Conservation (phyloP, 2,888 invertebrate genomes). For the Meteorus colon region DNA sequence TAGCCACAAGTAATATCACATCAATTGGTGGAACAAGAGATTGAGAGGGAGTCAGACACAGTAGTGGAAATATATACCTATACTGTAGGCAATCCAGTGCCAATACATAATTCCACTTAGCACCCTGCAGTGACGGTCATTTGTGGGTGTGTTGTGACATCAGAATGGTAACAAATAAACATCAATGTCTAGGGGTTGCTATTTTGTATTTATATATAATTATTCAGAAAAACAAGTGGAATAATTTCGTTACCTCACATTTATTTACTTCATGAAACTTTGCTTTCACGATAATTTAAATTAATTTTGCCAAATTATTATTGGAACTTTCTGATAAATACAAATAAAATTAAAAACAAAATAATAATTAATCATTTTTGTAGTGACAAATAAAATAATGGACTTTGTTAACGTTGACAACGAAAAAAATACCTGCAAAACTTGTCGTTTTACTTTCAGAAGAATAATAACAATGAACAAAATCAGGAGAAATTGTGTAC, state of each 20-base stretch:
- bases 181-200: conserved; percentile 30
- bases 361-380: too few relatives aligned
- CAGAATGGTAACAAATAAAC: conserved; percentile 66
- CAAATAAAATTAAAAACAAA: too few relatives aligned
- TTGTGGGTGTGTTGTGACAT: conserved; percentile 65
- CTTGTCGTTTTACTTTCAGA: neutral
- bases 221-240: neutral
- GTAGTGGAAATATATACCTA: neutral
- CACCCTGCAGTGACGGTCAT: conserved; percentile 65
- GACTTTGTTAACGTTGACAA: too few relatives aligned
- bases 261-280: too few relatives aligned
- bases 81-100: conserved; percentile 29
- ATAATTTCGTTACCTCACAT: too few relatives aligned
- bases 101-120: conserved; percentile 62
- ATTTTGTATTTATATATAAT: neutral
- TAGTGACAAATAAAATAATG: too few relatives aligned
- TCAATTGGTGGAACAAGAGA: conserved; percentile 33
- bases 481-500: neutral
- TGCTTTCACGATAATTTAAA: too few relatives aligned
- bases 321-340: too few relatives aligned
- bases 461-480: neutral
- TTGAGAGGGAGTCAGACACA: conserved; percentile 48
- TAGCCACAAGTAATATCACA: neutral
- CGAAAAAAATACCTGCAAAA: too few relatives aligned
- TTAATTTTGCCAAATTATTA: too few relatives aligned